phyloP scores from a whole-genome alignment of 2,113 vertebrate genomes.

The Trematomus loennbergii region DNA sequence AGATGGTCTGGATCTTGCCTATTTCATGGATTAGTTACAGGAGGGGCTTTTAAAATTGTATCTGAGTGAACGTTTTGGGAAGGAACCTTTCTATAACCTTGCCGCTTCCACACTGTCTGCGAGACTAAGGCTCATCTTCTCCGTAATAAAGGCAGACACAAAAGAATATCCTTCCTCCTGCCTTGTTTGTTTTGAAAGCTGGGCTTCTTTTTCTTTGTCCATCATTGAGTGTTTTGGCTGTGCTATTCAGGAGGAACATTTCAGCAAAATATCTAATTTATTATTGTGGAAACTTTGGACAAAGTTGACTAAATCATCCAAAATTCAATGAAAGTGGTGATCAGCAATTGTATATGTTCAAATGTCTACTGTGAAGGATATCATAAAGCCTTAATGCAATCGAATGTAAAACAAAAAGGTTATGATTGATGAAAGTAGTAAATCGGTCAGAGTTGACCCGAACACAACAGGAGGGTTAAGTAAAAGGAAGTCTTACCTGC shows the following conservation, averaged over 20 bases:
- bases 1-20: slow-evolving; percentile 67
- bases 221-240: slow-evolving; percentile 31
- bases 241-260: slow-evolving; percentile 23
- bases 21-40: slow-evolving; percentile 74
- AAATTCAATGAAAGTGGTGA: too few relatives aligned
- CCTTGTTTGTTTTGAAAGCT: slow-evolving; percentile 17
- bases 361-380: too few relatives aligned
- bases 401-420: too few relatives aligned
- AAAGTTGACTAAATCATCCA: too few relatives aligned
- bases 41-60: slow-evolving; percentile 62
- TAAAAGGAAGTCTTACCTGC: too few relatives aligned
- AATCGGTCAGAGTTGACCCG: too few relatives aligned
- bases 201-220: slow-evolving; percentile 45
- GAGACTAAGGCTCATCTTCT: slow-evolving; percentile 63
- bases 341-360: too few relatives aligned
- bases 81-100: slow-evolving; percentile 60
- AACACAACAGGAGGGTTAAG: too few relatives aligned
- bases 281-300: slow-evolving; percentile 27
- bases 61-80: slow-evolving; percentile 51
- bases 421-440: too few relatives aligned
- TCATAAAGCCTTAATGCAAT: too few relatives aligned
- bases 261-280: slow-evolving; percentile 41
- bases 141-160: slow-evolving; percentile 61
- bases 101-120: slow-evolving; percentile 45
- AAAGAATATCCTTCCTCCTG: slow-evolving; percentile 44